Percentiles rank a stretch among this genome's conserved stretches.
Evolutionary conservation across 2,888 invertebrate genomes (phyloP).

Genomic region (Steinernema hermaphroditum): DNA sequence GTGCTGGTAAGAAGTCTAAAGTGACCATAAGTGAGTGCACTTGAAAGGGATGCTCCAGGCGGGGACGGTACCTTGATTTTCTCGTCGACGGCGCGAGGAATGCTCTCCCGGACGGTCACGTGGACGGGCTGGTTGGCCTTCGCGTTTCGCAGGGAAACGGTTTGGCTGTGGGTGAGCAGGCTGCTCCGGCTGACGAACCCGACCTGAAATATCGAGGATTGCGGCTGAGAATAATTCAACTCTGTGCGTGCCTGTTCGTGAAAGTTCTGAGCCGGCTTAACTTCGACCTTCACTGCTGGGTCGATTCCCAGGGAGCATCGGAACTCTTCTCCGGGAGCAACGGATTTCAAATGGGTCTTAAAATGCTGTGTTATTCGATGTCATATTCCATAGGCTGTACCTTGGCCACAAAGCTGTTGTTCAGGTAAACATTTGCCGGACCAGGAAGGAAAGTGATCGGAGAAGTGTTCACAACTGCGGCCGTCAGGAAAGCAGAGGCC

Average conservation of each 20-base stretch:
- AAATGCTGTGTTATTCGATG: no score
- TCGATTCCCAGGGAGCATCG: constrained; percentile 69
- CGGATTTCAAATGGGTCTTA: constrained; percentile 64
- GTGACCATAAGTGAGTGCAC: neutral
- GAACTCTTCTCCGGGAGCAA: constrained; percentile 68
- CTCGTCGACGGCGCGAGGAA: constrained; percentile 68
- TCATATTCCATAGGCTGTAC: no score
- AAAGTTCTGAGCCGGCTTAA: constrained; percentile 66
- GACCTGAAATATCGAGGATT: constrained; percentile 44
- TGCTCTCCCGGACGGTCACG: constrained; percentile 67
- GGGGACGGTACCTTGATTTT: constrained; percentile 67
- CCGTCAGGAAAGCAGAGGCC: constrained; percentile 67
- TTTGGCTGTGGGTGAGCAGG: constrained; percentile 62
- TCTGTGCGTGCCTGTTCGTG: constrained; percentile 64
- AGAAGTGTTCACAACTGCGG: constrained; percentile 67
- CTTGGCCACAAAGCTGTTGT: constrained; percentile 69
- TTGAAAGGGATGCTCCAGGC: neutral
- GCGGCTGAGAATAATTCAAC: no score
- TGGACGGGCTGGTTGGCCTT: constrained; percentile 62
- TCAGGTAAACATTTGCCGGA: constrained; percentile 68
- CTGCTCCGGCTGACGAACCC: constrained; percentile 67
- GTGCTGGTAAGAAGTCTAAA: neutral
- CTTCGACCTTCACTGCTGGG: constrained; percentile 67
- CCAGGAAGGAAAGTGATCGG: constrained; percentile 67
- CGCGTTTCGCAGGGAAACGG: constrained; percentile 67